Percentiles rank a stretch among this genome's conserved stretches.
Evolutionary conservation across 2,113 vertebrate genomes (phyloP).

Genomic region (Takifugu bimaculatus): DNA sequence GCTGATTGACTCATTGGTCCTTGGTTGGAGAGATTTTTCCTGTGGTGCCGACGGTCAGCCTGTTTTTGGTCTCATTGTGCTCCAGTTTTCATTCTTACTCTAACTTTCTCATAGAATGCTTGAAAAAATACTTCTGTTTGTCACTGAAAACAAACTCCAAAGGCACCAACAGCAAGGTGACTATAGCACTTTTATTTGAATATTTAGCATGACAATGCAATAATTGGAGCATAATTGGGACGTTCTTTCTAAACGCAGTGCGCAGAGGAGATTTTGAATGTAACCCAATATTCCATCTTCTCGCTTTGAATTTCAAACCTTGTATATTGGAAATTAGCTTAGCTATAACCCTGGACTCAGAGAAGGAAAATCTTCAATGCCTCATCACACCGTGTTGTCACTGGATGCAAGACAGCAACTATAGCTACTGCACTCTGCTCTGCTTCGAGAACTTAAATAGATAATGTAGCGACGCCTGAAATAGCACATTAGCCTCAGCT

Average conservation of each 20-base stretch:
- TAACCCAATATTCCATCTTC: not conserved
- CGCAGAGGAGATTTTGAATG: no score
- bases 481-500: conserved; percentile 22
- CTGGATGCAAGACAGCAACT: conserved; percentile 17
- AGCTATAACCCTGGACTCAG: not conserved
- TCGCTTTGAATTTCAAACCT: not conserved
- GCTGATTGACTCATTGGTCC: conserved; percentile 18
- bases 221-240: conserved; percentile 12
- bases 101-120: no score
- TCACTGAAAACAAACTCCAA: not conserved
- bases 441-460: conserved; percentile 32
- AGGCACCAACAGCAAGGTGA: not conserved
- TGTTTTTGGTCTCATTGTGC: not conserved
- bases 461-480: conserved; percentile 30
- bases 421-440: conserved; percentile 1
- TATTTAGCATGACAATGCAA: not conserved
- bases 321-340: conserved; percentile 3
- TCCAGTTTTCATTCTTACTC: conserved; percentile 1
- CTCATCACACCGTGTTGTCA: conserved; percentile 20
- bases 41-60: conserved; percentile 6
- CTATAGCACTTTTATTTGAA: not conserved
- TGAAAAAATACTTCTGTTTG: no score
- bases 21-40: not conserved
- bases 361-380: not conserved
- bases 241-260: not conserved